phyloP scores from a whole-genome alignment of 1,140 invertebrate genomes.

The Tenebrio molitor region DNA sequence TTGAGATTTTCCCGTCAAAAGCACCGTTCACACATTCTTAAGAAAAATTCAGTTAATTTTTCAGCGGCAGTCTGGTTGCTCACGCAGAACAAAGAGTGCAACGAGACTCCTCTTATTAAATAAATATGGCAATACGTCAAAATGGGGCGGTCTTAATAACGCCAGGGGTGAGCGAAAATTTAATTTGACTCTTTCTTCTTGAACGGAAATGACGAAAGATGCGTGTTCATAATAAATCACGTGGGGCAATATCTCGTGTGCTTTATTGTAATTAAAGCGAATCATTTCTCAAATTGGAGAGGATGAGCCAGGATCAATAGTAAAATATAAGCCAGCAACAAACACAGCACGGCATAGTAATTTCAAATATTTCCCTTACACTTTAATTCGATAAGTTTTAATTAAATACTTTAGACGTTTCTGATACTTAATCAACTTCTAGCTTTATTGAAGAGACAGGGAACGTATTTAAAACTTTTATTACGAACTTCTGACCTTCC shows the following conservation, averaged over 20 bases:
- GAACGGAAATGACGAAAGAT: slow-evolving; percentile 28
- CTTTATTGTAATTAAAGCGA: slow-evolving; percentile 33
- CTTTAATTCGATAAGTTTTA: slow-evolving; percentile 39
- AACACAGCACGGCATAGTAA: slow-evolving; percentile 15
- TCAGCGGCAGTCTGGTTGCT: neutral
- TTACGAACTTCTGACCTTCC: slow-evolving; percentile 10
- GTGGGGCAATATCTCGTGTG: slow-evolving; percentile 13
- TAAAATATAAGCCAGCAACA: slow-evolving; percentile 26
- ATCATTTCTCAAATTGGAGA: slow-evolving; percentile 13
- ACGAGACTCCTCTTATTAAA: slow-evolving; percentile 27
- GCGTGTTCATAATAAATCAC: slow-evolving; percentile 29
- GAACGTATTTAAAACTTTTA: slow-evolving; percentile 31
- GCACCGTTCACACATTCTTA: slow-evolving; percentile 8
- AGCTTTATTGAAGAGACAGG: slow-evolving; percentile 37
- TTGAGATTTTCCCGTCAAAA: slow-evolving; percentile 25
- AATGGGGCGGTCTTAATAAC: slow-evolving; percentile 10
- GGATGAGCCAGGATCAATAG: slow-evolving; percentile 10
- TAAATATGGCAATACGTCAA: slow-evolving; percentile 31
- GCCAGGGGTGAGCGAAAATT: slow-evolving; percentile 11
- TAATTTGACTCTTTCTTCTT: slow-evolving; percentile 39
- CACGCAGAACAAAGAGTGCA: no score
- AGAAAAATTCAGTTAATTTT: neutral
- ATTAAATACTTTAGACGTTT: slow-evolving; percentile 37
- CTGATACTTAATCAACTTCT: slow-evolving; percentile 40
- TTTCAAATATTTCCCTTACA: slow-evolving; percentile 36